phyloP scores from a whole-genome alignment of 2,113 vertebrate genomes.

The Grallaria varia region DNA sequence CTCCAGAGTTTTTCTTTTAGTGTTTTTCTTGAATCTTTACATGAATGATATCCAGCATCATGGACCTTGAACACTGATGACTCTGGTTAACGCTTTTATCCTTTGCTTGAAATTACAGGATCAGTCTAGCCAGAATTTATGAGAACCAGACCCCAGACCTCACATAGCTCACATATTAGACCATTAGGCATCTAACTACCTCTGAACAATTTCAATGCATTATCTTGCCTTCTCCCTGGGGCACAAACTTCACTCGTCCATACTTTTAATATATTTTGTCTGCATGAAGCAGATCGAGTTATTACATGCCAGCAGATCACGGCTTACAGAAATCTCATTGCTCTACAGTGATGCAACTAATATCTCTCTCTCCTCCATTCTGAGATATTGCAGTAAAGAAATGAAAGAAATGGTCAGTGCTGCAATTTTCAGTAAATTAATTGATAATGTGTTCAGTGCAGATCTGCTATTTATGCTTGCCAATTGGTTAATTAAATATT shows the following conservation, averaged over 20 bases:
- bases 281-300: slow-evolving; percentile 83
- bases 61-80: slow-evolving; percentile 81
- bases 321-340: slow-evolving; percentile 80
- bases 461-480: slow-evolving; percentile 51
- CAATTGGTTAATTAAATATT: slow-evolving; percentile 67
- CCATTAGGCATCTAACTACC: slow-evolving; percentile 89
- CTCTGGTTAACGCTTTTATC: slow-evolving; percentile 82
- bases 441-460: slow-evolving; percentile 15
- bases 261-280: slow-evolving; percentile 90
- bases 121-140: slow-evolving; percentile 89
- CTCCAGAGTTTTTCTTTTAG: slow-evolving; percentile 54
- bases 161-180: slow-evolving; percentile 87
- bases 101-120: slow-evolving; percentile 87
- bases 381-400: slow-evolving; percentile 42
- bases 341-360: slow-evolving; percentile 66
- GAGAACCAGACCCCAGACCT: slow-evolving; percentile 86
- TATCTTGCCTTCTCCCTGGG: slow-evolving; percentile 85
- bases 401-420: slow-evolving; percentile 58
- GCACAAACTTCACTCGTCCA: slow-evolving; percentile 83
- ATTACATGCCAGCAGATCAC: slow-evolving; percentile 80
- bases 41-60: slow-evolving; percentile 78
- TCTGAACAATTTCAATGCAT: slow-evolving; percentile 87
- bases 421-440: slow-evolving; percentile 62
- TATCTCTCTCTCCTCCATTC: slow-evolving; percentile 56
- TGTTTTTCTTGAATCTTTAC: slow-evolving; percentile 74